Evolutionary conservation across 2,797 vertebrate genomes (phyloP), one percentile per base, ranked within the genome.

Genomic region (Euthynnus affinis): DNA sequence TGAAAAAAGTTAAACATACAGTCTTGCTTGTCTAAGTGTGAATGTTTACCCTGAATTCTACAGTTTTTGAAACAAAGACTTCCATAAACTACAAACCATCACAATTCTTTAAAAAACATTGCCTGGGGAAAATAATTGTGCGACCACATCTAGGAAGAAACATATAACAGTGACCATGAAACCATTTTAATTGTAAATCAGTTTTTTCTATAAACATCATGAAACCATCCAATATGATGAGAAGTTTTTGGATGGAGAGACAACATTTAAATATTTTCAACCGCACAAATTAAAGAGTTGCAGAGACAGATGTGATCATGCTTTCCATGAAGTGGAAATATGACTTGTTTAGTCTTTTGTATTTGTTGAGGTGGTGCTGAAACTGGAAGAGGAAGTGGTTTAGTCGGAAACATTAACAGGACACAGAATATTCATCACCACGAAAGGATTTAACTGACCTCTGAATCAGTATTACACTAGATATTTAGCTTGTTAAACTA

Each of bases 11-110:
- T 48, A 6, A 48, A 48, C 44, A 67, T 46, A 7, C 60, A 44
- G 62, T 53, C 40, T 80, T 80, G 69, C 66, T 76, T 63, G 13
- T 73, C 10, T 62, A 5, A 75, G 58, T 74, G 27, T 34, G 29
- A 85, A 71, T 79, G 65, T 83, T 86, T 82, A 66, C 61, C 48
- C 58, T 65, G 14, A 82, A 48, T 15, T 52, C 58, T 23, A 22
- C 63, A 27, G 22, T 61, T 75, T 71, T 52, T 78, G 23, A 64
- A 29, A 42, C 32, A 76, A 76, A 82, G 20, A 51, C 56, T 57
- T 65, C 49, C 34, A 48, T 49, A 79, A 78, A 66, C 63, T 46
- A 46, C 46, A 61, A 82, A 71, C 81, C 64, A 61, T 59, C 15
- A 48, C 25, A 17, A 32, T 58, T 48, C 22, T 23, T 62, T 23